phyloP scores from a whole-genome alignment of 2,797 vertebrate genomes.

The Poecile montanus region DNA sequence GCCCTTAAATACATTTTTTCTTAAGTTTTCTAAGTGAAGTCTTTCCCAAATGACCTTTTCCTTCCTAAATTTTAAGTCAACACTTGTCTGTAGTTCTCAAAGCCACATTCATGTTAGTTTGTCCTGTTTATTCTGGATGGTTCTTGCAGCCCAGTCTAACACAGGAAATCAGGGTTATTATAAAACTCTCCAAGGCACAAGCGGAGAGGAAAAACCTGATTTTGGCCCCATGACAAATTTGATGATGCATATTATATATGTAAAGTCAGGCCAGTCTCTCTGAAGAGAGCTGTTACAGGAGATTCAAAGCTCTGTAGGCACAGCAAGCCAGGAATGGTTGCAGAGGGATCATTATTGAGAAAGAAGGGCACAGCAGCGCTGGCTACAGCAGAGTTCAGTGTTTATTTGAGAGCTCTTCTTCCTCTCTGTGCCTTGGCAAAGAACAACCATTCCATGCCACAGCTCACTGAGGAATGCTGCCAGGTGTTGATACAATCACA shows the following conservation, averaged over 20 bases:
- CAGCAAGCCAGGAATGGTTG: not conserved
- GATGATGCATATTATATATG: not conserved
- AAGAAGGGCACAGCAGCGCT: not conserved
- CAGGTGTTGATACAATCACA: not conserved
- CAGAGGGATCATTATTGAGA: not conserved
- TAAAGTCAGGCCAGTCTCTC: not conserved
- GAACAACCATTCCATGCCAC: not conserved
- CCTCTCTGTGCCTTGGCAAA: not conserved
- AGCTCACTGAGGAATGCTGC: not conserved
- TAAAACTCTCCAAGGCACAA: not conserved
- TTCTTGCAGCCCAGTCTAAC: not conserved
- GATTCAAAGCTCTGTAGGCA: not conserved
- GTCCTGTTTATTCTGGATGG: not conserved
- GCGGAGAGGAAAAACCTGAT: slow-evolving; percentile 3
- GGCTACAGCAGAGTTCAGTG: not conserved
- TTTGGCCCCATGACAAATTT: not conserved
- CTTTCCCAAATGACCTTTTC: not conserved
- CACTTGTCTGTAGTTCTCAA: not conserved
- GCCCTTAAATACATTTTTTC: not conserved
- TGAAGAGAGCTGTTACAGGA: not conserved
- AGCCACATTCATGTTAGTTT: not conserved
- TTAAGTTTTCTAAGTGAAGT: not conserved
- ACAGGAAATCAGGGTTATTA: not conserved
- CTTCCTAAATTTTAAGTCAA: not conserved
- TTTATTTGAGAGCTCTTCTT: not conserved